Evolutionary conservation across 2,113 vertebrate genomes (phyloP), one percentile per base, ranked within the genome.

Genomic region (Salvelinus sp.): DNA sequence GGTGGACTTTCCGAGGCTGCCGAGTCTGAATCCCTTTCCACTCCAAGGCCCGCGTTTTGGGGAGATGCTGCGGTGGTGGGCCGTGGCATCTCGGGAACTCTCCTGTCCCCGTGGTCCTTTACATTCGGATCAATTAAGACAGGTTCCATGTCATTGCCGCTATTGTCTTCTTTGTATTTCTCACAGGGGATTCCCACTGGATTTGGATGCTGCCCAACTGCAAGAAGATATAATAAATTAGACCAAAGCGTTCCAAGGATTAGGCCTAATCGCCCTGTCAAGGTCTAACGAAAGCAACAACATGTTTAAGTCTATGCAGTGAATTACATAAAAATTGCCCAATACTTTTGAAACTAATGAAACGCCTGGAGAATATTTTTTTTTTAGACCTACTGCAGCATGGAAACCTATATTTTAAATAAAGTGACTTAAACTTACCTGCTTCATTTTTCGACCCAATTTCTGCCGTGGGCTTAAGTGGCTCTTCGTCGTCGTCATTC

Each of bases 401-500:
- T 54, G 16, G 16, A 14, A 54, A 16, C 3, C 2, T 16, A 96
- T 16, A 54, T 6, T 54, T 14, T 81, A 73, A 81, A 1, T 25
- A 83, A 77, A 78, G 77, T 47, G 30, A 74, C 79, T 67, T 76
- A n/a, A 64, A 71, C 92, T 79, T 86, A 96, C 95, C 94, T 83
- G 89, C 72, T 70, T 94, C 91, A 0, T 85, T 82, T 12, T 90
- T 89, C 0, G 28, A 60, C 79, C 94, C 93, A 0, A 80, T 89
- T 66, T 94, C 94, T 14, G 90, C 88, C 2, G 84, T 89, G 0
- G 86, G 20, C 82, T 95, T 95, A 73, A 90, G 86, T 0, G 90
- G 83, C 57, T 83, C 83, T 30, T 95, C 95, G 0, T 95, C 95
- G 2, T 95, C 95, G n/a, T 96, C 94, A n/a, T 94, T 93, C 73